A percentile compares a stretch with the other conserved stretches of the same genome.
phyloP scores from a whole-genome alignment of 2,113 vertebrate species.

The Oryzias woworae region DNA sequence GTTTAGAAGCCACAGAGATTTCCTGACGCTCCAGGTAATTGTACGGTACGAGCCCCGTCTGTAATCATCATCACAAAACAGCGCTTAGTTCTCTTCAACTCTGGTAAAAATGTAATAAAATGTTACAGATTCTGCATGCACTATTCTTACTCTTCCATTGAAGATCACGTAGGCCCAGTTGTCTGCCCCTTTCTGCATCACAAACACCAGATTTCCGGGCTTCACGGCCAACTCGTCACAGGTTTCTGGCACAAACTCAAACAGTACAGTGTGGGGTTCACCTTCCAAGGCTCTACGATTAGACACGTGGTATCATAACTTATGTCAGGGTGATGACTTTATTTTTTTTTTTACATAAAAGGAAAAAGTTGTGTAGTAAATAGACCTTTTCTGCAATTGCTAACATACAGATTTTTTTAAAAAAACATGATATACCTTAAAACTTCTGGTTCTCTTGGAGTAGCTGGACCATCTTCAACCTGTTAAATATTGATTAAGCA shows the following conservation, averaged over 20 bases:
- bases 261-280: constrained; percentile 87
- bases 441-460: constrained; percentile 86
- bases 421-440: constrained; percentile 78
- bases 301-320: not conserved
- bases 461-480: constrained; percentile 75
- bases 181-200: constrained; percentile 87
- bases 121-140: too few relatives aligned
- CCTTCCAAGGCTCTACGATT: constrained; percentile 85
- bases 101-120: not conserved
- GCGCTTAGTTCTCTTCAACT: not conserved
- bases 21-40: constrained; percentile 90
- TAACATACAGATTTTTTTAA: too few relatives aligned
- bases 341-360: too few relatives aligned
- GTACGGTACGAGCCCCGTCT: constrained; percentile 94
- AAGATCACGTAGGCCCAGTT: constrained; percentile 96
- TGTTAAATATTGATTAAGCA: constrained; percentile 21
- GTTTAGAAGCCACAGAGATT: constrained; percentile 79
- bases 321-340: too few relatives aligned
- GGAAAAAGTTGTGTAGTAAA: too few relatives aligned
- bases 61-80: constrained; percentile 17
- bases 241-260: constrained; percentile 88
- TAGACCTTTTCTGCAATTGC: too few relatives aligned
- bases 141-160: constrained; percentile 85
- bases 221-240: constrained; percentile 88
- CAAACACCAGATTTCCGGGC: constrained; percentile 94